These are phyloP conservation scores for Myotis lucifugus DNA, from an alignment of 2,113 vertebrate species.

Conservation along the genomic window DNA sequence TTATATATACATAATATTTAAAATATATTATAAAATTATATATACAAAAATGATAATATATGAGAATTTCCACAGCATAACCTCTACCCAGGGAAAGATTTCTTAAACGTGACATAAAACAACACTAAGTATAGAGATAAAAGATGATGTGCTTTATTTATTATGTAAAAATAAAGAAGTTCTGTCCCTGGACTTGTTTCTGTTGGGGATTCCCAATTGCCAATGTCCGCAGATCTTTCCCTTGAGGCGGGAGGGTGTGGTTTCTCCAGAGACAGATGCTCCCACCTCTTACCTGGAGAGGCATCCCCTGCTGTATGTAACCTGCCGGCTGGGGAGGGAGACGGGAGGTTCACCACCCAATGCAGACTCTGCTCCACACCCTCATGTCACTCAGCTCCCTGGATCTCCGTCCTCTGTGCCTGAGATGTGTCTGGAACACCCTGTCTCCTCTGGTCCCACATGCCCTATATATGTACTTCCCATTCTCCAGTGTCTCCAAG, in stretches of 20 bases:
- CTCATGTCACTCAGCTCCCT: accelerated
- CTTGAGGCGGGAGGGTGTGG: no score
- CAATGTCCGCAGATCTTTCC: not conserved
- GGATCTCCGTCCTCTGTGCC: not conserved
- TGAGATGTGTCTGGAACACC: not conserved
- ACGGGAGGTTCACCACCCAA: no score
- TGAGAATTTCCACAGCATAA: not conserved
- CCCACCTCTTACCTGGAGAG: not conserved
- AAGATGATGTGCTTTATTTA: not conserved
- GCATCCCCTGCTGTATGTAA: accelerated
- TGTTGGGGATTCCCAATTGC: not conserved
- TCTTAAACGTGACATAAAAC: not conserved
- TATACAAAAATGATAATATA: not conserved
- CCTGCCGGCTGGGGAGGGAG: not conserved
- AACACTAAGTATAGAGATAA: not conserved
- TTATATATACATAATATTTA: not conserved
- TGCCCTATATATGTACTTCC: accelerated
- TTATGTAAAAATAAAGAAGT: not conserved
- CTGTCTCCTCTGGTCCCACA: accelerated
- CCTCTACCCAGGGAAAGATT: not conserved
- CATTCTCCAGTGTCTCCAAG: not conserved
- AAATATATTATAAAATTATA: not conserved
- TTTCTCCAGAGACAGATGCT: not conserved
- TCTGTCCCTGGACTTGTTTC: not conserved
- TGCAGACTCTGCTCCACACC: not conserved